Percentiles rank a stretch among this genome's conserved stretches.
Conservation (phyloP, 1,140 invertebrate species). For the Spodoptera litura region DNA sequence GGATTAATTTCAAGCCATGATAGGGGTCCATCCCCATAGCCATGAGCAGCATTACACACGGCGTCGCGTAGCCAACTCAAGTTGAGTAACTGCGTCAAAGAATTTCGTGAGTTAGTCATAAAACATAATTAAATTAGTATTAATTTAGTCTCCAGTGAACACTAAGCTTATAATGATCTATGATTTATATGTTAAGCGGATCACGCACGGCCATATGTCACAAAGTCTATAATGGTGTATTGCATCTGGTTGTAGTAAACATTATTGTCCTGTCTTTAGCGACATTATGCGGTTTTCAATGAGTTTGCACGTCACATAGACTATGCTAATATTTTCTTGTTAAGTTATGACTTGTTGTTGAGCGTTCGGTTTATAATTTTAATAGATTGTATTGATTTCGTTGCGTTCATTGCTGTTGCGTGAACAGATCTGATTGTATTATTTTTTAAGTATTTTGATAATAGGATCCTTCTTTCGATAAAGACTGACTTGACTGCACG, state of each 20-base stretch:
- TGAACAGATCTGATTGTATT: background rate
- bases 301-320: slow-evolving; percentile 45
- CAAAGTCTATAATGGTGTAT: slow-evolving; percentile 59
- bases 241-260: slow-evolving; percentile 60
- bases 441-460: background rate
- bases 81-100: background rate
- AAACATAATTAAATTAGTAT: background rate
- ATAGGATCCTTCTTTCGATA: too few relatives aligned
- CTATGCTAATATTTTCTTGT: slow-evolving; percentile 26
- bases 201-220: slow-evolving; percentile 40
- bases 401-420: background rate
- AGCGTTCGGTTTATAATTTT: background rate
- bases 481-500: too few relatives aligned
- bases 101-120: background rate
- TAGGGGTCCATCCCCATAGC: too few relatives aligned
- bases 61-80: too few relatives aligned
- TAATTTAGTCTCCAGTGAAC: background rate
- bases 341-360: slow-evolving; percentile 20
- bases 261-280: slow-evolving; percentile 61
- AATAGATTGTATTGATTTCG: slow-evolving; percentile 10
- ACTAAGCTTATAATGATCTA: slow-evolving; percentile 21
- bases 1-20: too few relatives aligned
- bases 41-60: too few relatives aligned
- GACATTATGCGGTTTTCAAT: slow-evolving; percentile 62
- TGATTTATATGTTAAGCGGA: slow-evolving; percentile 44